Base-by-base conservation (phyloP, 2,113 vertebrate genomes). In the Eudyptes chrysolophus region DNA sequence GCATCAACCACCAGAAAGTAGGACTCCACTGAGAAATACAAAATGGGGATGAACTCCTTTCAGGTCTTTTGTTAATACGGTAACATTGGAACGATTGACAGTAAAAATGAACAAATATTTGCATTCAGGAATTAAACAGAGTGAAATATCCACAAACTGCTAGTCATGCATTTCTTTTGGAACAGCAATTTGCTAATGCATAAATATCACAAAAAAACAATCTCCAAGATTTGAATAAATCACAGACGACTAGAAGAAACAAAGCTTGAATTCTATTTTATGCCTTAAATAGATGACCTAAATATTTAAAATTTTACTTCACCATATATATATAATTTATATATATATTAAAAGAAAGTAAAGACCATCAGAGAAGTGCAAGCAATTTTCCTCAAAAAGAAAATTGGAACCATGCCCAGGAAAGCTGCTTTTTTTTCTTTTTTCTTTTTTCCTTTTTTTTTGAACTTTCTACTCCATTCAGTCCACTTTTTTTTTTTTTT, bases 241-340 rank as follows among this genome's bases (percentile, higher is more conserved):
- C 98, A 98, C 97, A 89, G 97, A 98, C 97, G 3, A 96, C 92
- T 82, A 95, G 97, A 97, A 97, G 96, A 97, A 96, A 94, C 95
- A 89, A 97, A 97, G 91, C 97, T 94, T 29, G 29, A 87, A 91
- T 91, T 97, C 96, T 94, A 94, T 66, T 81, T 81, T 96, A 98
- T 96, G 98, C 97, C 92, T 98, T 98, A 98, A 98, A 98, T 98
- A 98, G 77, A 89, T 96, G 96, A 97, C 94, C 96, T 97, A 98
- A 96, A 97, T 78, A 78, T 95, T 94, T 98, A 97, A 97, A 97
- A 96, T 76, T 85, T 96, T 97, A 98, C 96, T 93, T 97, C 98
- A 98, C 96, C 90, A 93, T 82, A 98, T 96, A 97, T 96, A 94
- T 85, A 97, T 97, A 98, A 97, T 93, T 98, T 96, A 96, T 85